Evolutionary conservation across 2,113 vertebrate species (phyloP).

Genomic region (Origma solitaria): DNA sequence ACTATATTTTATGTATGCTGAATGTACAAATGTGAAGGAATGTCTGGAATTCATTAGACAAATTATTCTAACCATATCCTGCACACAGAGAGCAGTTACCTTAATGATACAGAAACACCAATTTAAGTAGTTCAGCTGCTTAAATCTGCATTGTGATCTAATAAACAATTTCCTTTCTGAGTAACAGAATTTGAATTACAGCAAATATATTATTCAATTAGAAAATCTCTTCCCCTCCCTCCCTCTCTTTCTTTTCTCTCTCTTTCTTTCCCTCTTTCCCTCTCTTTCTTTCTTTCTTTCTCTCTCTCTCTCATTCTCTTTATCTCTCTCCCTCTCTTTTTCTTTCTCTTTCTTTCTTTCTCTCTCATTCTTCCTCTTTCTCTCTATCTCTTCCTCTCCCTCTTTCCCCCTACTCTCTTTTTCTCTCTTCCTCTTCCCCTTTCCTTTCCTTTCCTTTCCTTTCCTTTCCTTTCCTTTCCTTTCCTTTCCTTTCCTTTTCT

Average conservation of each 20-base stretch:
- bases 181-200: not conserved
- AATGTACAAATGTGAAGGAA: not conserved
- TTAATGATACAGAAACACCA: not conserved
- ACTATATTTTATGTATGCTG: not conserved
- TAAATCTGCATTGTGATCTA: not conserved
- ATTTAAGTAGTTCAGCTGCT: not conserved
- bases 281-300: too few relatives aligned
- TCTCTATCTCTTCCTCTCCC: too few relatives aligned
- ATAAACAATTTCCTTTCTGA: not conserved
- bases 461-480: too few relatives aligned
- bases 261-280: too few relatives aligned
- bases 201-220: not conserved
- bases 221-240: accelerated
- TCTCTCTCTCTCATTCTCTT: not conserved
- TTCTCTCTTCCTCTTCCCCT: too few relatives aligned
- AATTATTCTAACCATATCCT: not conserved
- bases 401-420: too few relatives aligned
- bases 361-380: too few relatives aligned
- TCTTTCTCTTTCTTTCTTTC: too few relatives aligned
- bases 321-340: too few relatives aligned
- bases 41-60: not conserved
- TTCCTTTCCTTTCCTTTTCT: too few relatives aligned
- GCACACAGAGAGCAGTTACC: not conserved
- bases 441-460: too few relatives aligned
- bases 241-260: too few relatives aligned